Evolutionary conservation across 1,140 invertebrate genomes (phyloP).

Genomic region (Venustaconcha ellipsiformis): DNA sequence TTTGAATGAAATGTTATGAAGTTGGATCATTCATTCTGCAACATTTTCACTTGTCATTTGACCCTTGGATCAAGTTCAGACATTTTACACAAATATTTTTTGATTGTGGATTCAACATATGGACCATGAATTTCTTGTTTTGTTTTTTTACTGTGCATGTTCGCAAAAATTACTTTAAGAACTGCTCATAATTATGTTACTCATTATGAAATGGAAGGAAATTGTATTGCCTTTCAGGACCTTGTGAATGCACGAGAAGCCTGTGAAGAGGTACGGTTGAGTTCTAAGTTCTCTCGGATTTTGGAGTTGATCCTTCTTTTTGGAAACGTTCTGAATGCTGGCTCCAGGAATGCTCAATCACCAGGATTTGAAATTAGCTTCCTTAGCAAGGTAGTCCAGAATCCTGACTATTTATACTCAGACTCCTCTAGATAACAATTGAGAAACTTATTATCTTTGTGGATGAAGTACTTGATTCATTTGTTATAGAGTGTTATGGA

Average conservation of each 20-base stretch:
- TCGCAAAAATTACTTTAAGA: too few species aligned
- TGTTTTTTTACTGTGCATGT: too few species aligned
- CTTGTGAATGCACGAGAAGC: constrained; percentile 95
- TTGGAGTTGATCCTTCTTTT: constrained; percentile 90
- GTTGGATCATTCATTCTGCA: too few species aligned
- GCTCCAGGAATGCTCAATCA: constrained; percentile 91
- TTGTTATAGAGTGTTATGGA: neutral
- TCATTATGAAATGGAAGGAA: too few species aligned
- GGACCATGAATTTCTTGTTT: too few species aligned
- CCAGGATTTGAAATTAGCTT: constrained; percentile 98
- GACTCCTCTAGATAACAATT: neutral
- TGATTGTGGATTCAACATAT: too few species aligned
- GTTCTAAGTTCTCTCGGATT: constrained; percentile 90
- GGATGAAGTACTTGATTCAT: neutral
- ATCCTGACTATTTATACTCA: neutral
- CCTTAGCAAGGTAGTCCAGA: constrained; percentile 83
- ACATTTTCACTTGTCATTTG: too few species aligned
- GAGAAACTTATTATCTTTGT: too few species aligned
- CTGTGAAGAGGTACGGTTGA: constrained; percentile 93
- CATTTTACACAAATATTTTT: too few species aligned
- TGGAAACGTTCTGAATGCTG: constrained; percentile 96
- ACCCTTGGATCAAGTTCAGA: too few species aligned
- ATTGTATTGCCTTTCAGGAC: constrained; percentile 70
- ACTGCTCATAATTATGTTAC: too few species aligned
- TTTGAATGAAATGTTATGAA: too few species aligned